Evolutionary conservation across 2,113 vertebrate genomes (phyloP).

Genomic region (Barbus barbus): DNA sequence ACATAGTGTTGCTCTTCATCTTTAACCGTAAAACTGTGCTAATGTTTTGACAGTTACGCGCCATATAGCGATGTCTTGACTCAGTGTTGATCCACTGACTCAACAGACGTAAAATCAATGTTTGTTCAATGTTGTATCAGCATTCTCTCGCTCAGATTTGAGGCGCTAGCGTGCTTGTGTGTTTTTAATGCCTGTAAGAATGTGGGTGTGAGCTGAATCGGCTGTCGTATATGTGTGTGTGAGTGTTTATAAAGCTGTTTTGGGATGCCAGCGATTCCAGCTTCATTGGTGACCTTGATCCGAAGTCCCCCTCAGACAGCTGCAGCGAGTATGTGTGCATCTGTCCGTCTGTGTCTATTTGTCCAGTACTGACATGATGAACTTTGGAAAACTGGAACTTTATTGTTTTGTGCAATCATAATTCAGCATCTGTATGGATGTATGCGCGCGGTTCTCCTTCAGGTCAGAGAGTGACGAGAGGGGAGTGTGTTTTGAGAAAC

Average conservation of each 20-base stretch:
- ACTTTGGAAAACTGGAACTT: constrained; percentile 5
- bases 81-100: constrained; percentile 16
- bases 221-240: neutral
- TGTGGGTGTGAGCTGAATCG: constrained; percentile 22
- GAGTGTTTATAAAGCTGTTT: constrained; percentile 34
- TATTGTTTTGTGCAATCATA: constrained; percentile 22
- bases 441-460: neutral
- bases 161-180: neutral
- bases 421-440: constrained; percentile 24
- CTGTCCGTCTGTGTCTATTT: neutral
- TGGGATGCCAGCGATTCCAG: constrained; percentile 23
- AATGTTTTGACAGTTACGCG: constrained; percentile 7
- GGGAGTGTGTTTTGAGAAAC: constrained; percentile 58
- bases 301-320: constrained; percentile 6
- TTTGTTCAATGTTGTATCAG: constrained; percentile 14
- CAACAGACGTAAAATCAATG: constrained; percentile 1
- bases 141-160: neutral
- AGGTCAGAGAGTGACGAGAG: constrained; percentile 60
- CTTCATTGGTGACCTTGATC: constrained; percentile 31
- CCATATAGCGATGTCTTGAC: constrained; percentile 7
- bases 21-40: neutral
- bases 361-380: neutral
- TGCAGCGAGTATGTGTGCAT: neutral
- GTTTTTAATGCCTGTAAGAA: neutral
- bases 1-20: neutral